phyloP scores from a whole-genome alignment of 1,140 invertebrate genomes.

The Stegodyphus dumicola region DNA sequence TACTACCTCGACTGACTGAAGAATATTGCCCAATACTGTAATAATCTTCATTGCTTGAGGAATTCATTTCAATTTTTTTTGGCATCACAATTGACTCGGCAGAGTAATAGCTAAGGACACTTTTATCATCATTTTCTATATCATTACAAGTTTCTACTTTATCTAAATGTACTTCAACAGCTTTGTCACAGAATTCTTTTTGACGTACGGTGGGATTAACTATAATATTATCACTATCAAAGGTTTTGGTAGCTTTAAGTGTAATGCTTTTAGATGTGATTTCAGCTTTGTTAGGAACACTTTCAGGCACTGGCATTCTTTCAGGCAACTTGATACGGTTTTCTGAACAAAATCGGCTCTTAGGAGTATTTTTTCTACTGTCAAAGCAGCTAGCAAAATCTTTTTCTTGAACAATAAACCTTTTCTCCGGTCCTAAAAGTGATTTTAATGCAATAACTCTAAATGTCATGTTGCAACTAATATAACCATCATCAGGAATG shows the following conservation, averaged over 20 bases:
- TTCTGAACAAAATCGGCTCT: slow-evolving; percentile 27
- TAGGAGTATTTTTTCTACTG: slow-evolving; percentile 24
- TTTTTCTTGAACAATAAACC: slow-evolving; percentile 56
- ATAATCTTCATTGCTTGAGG: slow-evolving; percentile 59
- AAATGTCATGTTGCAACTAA: slow-evolving; percentile 61
- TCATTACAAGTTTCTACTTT: slow-evolving; percentile 37
- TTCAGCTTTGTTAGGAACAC: slow-evolving; percentile 51
- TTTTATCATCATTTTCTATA: slow-evolving; percentile 55
- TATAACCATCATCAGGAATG: slow-evolving; percentile 55
- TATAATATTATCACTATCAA: neutral
- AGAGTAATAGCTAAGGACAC: slow-evolving; percentile 62
- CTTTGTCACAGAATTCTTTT: slow-evolving; percentile 40
- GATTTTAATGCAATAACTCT: slow-evolving; percentile 56
- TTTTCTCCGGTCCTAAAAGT: slow-evolving; percentile 51
- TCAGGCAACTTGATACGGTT: slow-evolving; percentile 51
- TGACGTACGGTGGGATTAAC: neutral
- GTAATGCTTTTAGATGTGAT: slow-evolving; percentile 20
- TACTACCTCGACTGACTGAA: slow-evolving; percentile 38
- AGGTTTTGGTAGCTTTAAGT: slow-evolving; percentile 10
- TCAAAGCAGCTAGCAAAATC: slow-evolving; percentile 56
- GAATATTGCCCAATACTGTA: slow-evolving; percentile 53
- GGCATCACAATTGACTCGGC: slow-evolving; percentile 49
- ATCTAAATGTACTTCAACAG: slow-evolving; percentile 40
- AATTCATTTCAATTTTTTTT: slow-evolving; percentile 50
- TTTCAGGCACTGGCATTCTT: slow-evolving; percentile 42